Conservation (phyloP, 2,888 invertebrate species). For the Adela reaumurella region DNA sequence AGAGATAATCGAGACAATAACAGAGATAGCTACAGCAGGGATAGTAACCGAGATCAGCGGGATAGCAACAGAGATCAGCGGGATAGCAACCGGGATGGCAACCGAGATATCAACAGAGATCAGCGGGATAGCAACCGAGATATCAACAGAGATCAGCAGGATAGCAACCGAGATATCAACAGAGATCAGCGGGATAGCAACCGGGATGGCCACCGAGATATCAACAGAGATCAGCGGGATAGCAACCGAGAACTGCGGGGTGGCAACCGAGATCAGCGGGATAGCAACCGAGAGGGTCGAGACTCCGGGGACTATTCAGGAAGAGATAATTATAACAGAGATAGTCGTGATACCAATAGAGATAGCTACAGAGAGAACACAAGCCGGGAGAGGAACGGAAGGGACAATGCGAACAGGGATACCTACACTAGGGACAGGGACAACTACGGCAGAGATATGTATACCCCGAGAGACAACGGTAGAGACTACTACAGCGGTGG, state of each 20-base stretch:
- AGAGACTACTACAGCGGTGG: background rate
- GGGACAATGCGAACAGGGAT: background rate
- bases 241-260: conserved; percentile 33
- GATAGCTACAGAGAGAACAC: background rate
- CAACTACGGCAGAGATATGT: background rate
- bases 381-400: background rate
- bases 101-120: background rate
- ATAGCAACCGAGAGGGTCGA: background rate
- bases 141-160: too few species aligned
- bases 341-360: background rate
- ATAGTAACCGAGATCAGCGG: conserved; percentile 28
- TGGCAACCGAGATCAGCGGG: conserved; percentile 12
- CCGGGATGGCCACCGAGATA: background rate
- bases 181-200: too few species aligned
- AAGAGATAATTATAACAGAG: background rate
- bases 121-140: background rate
- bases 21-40: background rate
- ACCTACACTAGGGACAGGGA: background rate
- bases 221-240: background rate
- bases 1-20: background rate
- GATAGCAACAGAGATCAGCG: conserved; percentile 15
- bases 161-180: too few species aligned
- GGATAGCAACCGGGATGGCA: too few species aligned
- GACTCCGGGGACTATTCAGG: background rate
- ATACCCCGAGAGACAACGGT: too few species aligned